These are phyloP conservation scores for Rhinolophus sinicus DNA, from an alignment of 2,113 vertebrate species.

Conservation along the genomic window DNA sequence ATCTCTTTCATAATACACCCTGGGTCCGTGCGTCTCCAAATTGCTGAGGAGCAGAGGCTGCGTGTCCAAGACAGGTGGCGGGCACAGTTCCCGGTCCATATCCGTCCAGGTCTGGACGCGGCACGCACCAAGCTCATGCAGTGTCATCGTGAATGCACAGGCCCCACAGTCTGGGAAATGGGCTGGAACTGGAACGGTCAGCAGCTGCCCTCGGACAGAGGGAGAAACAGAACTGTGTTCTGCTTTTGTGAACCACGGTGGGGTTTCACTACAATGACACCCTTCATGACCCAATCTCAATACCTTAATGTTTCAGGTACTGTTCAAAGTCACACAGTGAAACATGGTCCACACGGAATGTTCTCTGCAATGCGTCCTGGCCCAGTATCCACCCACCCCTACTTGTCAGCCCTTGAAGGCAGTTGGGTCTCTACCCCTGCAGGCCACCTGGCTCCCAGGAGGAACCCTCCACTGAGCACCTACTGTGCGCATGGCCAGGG, in stretches of 20 bases:
- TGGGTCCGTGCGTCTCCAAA: rapidly evolving
- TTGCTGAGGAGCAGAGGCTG: rapidly evolving
- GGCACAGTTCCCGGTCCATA: rapidly evolving
- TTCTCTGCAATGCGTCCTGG: rapidly evolving
- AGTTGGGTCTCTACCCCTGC: background rate
- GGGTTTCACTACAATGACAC: rapidly evolving
- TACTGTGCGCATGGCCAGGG: background rate
- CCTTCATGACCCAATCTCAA: rapidly evolving
- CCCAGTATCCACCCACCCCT: rapidly evolving
- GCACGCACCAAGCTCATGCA: rapidly evolving
- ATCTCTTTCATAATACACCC: rapidly evolving
- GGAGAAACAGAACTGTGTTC: rapidly evolving
- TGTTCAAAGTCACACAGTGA: background rate
- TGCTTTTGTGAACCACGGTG: no score
- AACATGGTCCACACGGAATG: rapidly evolving
- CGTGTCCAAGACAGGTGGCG: background rate
- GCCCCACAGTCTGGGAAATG: background rate
- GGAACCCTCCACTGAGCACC: background rate
- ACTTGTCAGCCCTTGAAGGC: background rate
- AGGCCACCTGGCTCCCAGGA: background rate
- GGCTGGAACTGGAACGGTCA: rapidly evolving
- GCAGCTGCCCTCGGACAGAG: rapidly evolving
- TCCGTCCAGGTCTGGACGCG: rapidly evolving
- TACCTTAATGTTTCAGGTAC: rapidly evolving
- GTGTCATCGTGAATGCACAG: background rate